Evolutionary conservation across 2,797 vertebrate genomes (phyloP).

Genomic region (Chelon labrosus): DNA sequence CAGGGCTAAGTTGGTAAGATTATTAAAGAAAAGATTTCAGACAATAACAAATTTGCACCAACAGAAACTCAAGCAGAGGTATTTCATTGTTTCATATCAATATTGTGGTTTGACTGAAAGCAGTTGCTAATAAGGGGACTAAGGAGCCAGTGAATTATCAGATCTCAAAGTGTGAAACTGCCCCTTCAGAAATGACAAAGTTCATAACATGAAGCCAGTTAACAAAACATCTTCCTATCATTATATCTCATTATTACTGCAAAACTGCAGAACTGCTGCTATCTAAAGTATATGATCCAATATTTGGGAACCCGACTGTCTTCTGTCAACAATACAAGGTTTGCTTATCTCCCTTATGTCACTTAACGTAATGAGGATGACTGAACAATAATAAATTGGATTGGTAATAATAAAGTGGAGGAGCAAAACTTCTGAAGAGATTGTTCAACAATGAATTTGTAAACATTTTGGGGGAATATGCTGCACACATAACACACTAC

Average conservation of each 20-base stretch:
- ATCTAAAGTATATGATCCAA: neutral
- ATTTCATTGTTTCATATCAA: neutral
- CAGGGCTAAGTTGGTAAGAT: too few relatives aligned
- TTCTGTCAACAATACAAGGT: constrained; percentile 21
- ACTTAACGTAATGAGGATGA: neutral
- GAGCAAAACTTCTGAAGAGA: too few relatives aligned
- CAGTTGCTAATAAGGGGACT: too few relatives aligned
- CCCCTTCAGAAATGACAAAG: too few relatives aligned
- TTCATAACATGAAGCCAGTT: neutral
- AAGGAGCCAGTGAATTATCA: too few relatives aligned
- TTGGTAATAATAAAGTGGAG: neutral
- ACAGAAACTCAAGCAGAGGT: neutral
- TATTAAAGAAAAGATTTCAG: neutral
- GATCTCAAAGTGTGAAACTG: too few relatives aligned
- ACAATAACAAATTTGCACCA: neutral
- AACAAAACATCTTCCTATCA: neutral
- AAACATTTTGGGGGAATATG: too few relatives aligned
- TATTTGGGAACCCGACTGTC: constrained; percentile 12
- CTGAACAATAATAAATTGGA: neutral
- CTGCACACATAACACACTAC: too few relatives aligned
- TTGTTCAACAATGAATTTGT: too few relatives aligned
- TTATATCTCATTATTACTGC: neutral
- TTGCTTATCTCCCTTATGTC: constrained; percentile 9
- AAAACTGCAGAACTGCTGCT: neutral
- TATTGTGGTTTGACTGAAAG: neutral